Evolutionary conservation across 2,888 invertebrate genomes (phyloP), one percentile per base, ranked within the genome.

Genomic region (Trissolcus japonicus): DNA sequence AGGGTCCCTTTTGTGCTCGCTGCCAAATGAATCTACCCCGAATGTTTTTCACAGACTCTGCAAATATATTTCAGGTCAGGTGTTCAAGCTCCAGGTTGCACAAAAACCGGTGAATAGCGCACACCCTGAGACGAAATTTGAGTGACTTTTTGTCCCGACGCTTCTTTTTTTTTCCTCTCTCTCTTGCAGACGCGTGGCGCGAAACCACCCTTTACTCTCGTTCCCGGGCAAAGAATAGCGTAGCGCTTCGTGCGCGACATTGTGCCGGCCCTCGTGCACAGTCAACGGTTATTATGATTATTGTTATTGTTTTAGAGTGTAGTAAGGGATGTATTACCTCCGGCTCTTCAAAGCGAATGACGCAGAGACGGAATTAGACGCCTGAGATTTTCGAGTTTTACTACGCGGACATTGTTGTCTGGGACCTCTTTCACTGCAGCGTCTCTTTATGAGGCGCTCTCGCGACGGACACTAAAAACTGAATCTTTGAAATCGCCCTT

Each of bases 271-370:
- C 75, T 68, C 48, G 54, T 43, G 25, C 4, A 25, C 25, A 25
- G 63, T 54, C 57, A 67, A 63, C 21, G 53, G 48, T 61, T 61
- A 60, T 74, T 62, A 65, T 63, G 60, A 61, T 56, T 53, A 81
- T 71, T 66, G 81, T 80, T 81, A 81, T 82, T 84, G 82, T 81
- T 85, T 86, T 86, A 85, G 82, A 51, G 59, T 19, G 61, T 13
- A 46, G 83, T 82, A 82, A 85, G 83, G 80, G 68, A 43, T 25
- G 72, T 60, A 55, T 73, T 66, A 60, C 66, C 46, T 21, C 51
- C 7, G 35, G 51, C 40, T 55, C 63, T 59, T 56, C 56, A 67
- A 72, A 67, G 54, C 25, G 35, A 35, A 54, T 25, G 51, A 48
- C 19, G 53, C 21, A 63, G 60, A 62, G 16, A 69, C 65, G 53